Conservation (phyloP, 2,888 invertebrate genomes). For the Oeneis ivallda region DNA sequence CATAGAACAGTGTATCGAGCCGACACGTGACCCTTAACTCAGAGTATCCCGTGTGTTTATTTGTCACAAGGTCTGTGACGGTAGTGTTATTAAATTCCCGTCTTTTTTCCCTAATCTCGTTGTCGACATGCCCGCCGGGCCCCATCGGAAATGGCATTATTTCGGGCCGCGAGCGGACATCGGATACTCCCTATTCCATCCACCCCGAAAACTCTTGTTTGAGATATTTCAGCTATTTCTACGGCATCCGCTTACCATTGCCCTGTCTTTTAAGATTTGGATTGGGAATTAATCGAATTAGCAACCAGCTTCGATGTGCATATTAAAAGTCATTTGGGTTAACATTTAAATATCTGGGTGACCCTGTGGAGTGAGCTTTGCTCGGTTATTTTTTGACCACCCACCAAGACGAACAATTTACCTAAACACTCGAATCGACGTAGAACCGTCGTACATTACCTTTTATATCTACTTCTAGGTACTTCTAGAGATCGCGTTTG, state of each 20-base stretch:
- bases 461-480: too few relatives aligned
- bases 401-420: too few relatives aligned
- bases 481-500: too few relatives aligned
- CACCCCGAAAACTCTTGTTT: conserved; percentile 56
- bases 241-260: conserved; percentile 53
- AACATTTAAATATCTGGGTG: too few relatives aligned
- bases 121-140: conserved; percentile 68
- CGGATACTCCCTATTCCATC: conserved; percentile 58
- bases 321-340: neutral
- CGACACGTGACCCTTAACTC: conserved; percentile 47
- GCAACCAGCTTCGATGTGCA: conserved; percentile 2
- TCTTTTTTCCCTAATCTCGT: conserved; percentile 72
- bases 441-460: too few relatives aligned
- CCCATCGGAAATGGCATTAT: conserved; percentile 78
- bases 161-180: conserved; percentile 62
- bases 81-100: conserved; percentile 72
- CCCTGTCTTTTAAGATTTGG: conserved; percentile 42
- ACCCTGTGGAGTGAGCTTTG: too few relatives aligned
- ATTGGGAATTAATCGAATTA: conserved; percentile 35
- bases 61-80: conserved; percentile 59
- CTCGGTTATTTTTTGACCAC: too few relatives aligned
- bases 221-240: conserved; percentile 58
- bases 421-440: too few relatives aligned
- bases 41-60: conserved; percentile 47
- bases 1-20: conserved; percentile 36